phyloP scores from a whole-genome alignment of 2,888 invertebrate genomes.

The Agrochola litura region DNA sequence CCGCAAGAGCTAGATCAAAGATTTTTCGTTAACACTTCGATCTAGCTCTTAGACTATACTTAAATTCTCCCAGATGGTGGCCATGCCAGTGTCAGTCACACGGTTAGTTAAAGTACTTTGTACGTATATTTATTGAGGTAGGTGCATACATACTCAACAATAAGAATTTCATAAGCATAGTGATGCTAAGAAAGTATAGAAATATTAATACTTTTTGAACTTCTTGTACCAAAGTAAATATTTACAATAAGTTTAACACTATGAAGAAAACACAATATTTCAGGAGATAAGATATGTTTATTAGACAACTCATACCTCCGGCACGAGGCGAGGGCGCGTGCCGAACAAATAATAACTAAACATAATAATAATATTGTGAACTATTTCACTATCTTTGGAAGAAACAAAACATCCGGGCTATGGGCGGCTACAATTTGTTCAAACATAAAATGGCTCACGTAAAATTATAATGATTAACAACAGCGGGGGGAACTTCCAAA shows the following conservation, averaged over 20 bases:
- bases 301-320: slow-evolving; percentile 87
- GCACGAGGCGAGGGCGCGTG: slow-evolving; percentile 75
- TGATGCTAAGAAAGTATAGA: background rate
- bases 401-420: slow-evolving; percentile 84
- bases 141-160: background rate
- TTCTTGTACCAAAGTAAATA: background rate
- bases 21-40: too few relatives aligned
- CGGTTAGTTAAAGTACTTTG: too few relatives aligned
- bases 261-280: slow-evolving; percentile 72
- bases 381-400: slow-evolving; percentile 89
- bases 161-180: background rate
- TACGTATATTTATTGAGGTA: background rate
- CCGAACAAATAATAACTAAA: slow-evolving; percentile 79
- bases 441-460: slow-evolving; percentile 50
- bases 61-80: too few relatives aligned
- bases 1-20: too few relatives aligned
- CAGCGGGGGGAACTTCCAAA: slow-evolving; percentile 71
- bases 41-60: too few relatives aligned
- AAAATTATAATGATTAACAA: slow-evolving; percentile 65
- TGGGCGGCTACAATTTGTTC: slow-evolving; percentile 66
- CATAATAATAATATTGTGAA: slow-evolving; percentile 79
- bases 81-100: too few relatives aligned
- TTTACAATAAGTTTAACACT: background rate
- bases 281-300: slow-evolving; percentile 90
- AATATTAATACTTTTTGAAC: background rate